A percentile compares a stretch with the other conserved stretches of the same genome.
phyloP scores from a whole-genome alignment of 37 sponge, comb jelly and placozoan species.

The Crambe crambe region DNA sequence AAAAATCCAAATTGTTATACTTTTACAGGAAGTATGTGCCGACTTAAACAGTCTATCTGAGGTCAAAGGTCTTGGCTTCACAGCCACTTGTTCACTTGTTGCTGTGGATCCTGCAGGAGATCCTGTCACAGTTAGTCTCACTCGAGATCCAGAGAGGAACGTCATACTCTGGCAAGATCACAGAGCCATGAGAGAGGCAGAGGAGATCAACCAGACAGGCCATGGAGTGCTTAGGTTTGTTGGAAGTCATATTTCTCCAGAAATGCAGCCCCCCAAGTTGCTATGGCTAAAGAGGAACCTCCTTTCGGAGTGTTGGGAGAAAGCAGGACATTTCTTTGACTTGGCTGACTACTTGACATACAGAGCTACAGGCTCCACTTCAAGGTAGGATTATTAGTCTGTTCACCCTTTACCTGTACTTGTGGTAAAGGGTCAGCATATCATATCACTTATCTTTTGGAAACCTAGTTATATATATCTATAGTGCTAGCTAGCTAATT shows the following conservation, averaged over 20 bases:
- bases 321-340: slow-evolving; percentile 85
- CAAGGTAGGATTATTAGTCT: slow-evolving; percentile 27
- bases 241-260: slow-evolving; percentile 82
- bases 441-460: background rate
- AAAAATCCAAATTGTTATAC: no score
- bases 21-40: slow-evolving; percentile 23
- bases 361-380: slow-evolving; percentile 67
- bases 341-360: slow-evolving; percentile 84
- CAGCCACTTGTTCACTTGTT: slow-evolving; percentile 84
- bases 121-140: slow-evolving; percentile 68
- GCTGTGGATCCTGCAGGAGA: slow-evolving; percentile 51
- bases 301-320: slow-evolving; percentile 62
- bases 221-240: slow-evolving; percentile 76
- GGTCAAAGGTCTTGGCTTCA: slow-evolving; percentile 79
- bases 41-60: background rate
- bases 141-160: slow-evolving; percentile 45
- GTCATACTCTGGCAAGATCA: slow-evolving; percentile 91
- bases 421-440: background rate
- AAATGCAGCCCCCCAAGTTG: slow-evolving; percentile 90
- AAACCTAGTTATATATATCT: no score
- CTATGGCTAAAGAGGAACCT: slow-evolving; percentile 84
- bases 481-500: no score
- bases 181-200: slow-evolving; percentile 68
- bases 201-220: slow-evolving; percentile 50
- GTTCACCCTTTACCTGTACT: background rate